A percentile compares a stretch with the other conserved stretches of the same genome.
These are phyloP conservation scores for Caenorhabditis remanei DNA, from an alignment of 1,140 invertebrate genomes.

Conservation along the genomic window DNA sequence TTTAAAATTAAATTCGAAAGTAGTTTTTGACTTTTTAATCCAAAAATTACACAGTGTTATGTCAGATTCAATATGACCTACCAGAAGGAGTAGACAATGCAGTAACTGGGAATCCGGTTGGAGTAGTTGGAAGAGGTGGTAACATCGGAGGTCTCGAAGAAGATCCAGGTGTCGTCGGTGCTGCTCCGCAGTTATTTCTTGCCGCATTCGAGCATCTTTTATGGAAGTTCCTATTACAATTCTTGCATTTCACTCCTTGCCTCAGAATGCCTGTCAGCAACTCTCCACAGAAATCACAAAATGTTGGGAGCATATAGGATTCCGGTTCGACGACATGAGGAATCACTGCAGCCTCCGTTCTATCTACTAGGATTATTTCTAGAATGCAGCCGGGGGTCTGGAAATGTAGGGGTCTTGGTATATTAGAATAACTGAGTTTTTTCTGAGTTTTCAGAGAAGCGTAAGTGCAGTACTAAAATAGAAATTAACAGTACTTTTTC, in stretches of 20 bases:
- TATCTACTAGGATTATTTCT: slow-evolving; percentile 74
- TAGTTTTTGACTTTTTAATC: no score
- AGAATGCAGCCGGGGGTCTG: slow-evolving; percentile 76
- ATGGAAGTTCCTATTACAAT: slow-evolving; percentile 78
- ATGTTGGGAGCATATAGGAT: slow-evolving; percentile 76
- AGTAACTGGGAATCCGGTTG: background rate
- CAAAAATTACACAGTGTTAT: background rate
- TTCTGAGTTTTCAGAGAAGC: slow-evolving; percentile 3
- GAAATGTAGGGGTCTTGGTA: background rate
- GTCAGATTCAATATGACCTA: background rate
- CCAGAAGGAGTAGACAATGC: slow-evolving; percentile 48
- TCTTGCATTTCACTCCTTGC: slow-evolving; percentile 76
- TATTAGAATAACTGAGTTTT: no score
- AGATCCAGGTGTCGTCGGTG: background rate
- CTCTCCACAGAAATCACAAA: slow-evolving; percentile 78
- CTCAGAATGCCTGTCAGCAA: slow-evolving; percentile 76
- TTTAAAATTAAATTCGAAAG: no score
- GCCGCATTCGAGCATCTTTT: slow-evolving; percentile 76
- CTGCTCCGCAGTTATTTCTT: slow-evolving; percentile 75
- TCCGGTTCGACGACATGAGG: slow-evolving; percentile 70
- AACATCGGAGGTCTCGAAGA: slow-evolving; percentile 46
- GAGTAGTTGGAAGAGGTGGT: slow-evolving; percentile 37
- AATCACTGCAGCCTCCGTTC: slow-evolving; percentile 70
- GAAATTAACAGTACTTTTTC: no score
- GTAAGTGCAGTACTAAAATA: no score